A percentile compares a stretch with the other conserved stretches of the same genome.
These are phyloP conservation scores for Chymomyza fuscimana DNA, from an alignment of 2,888 invertebrate genomes.

Conservation along the genomic window DNA sequence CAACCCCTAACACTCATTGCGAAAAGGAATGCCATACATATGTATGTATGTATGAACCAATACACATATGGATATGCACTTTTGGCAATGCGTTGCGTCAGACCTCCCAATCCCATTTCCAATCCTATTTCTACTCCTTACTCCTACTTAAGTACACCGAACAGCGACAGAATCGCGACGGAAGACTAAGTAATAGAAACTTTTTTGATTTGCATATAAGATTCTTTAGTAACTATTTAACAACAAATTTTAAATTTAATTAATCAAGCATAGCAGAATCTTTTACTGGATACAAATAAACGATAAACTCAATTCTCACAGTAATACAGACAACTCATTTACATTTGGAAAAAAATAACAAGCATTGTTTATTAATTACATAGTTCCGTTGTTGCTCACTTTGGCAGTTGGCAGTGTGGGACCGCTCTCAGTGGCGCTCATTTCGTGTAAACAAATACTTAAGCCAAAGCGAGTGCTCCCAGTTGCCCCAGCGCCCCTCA, in stretches of 20 bases:
- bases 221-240: background rate
- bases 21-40: background rate
- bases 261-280: background rate
- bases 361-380: conserved; percentile 64
- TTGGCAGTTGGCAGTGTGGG: conserved; percentile 2
- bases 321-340: background rate
- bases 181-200: background rate
- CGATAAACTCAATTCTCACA: background rate
- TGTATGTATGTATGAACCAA: conserved; percentile 13
- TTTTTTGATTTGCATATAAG: background rate
- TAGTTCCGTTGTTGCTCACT: conserved; percentile 61
- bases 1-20: conserved; percentile 62
- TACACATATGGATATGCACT: background rate
- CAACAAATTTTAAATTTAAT: background rate
- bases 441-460: conserved; percentile 44
- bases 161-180: background rate
- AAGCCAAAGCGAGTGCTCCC: conserved; percentile 38
- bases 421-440: conserved; percentile 10
- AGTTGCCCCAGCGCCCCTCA: conserved; percentile 20
- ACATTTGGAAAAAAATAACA: background rate
- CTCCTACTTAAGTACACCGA: background rate
- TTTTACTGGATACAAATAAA: background rate
- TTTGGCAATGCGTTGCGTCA: background rate
- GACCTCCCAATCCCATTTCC: background rate
- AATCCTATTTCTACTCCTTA: background rate